Conservation (phyloP, 2,113 vertebrate genomes). For the Rynchops niger region DNA sequence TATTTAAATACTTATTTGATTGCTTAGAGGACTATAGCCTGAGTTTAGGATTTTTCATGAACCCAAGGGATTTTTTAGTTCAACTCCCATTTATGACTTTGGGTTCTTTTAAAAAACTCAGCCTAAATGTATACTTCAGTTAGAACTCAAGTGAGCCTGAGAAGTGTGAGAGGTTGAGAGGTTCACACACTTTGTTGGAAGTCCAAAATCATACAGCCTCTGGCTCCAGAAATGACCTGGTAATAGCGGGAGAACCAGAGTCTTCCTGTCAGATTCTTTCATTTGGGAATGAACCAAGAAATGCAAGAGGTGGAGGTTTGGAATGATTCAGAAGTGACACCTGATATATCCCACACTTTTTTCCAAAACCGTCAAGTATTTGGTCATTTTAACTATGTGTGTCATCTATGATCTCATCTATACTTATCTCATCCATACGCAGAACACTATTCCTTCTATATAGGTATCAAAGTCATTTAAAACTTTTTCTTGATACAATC, state of each 20-base stretch:
- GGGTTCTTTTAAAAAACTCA: not conserved
- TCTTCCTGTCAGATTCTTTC: not conserved
- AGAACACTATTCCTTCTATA: not conserved
- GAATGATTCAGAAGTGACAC: not conserved
- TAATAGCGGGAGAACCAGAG: not conserved
- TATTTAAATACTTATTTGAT: not conserved
- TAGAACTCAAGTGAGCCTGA: not conserved
- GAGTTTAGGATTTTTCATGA: not conserved
- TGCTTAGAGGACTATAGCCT: not conserved
- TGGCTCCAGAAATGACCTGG: not conserved
- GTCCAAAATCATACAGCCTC: not conserved
- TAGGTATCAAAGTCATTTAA: not conserved
- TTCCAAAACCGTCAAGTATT: not conserved
- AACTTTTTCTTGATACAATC: not conserved
- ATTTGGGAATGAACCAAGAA: not conserved
- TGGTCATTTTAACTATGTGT: not conserved
- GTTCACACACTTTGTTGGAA: not conserved
- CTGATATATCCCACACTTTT: not conserved
- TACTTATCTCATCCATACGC: not conserved
- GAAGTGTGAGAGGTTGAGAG: not conserved
- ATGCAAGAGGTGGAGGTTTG: not conserved
- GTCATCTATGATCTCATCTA: not conserved
- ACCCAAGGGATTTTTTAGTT: not conserved
- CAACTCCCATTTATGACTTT: not conserved
- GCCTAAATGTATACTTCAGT: not conserved